Base-by-base conservation (phyloP, 2,888 invertebrate genomes). In the Aelia acuminata region DNA sequence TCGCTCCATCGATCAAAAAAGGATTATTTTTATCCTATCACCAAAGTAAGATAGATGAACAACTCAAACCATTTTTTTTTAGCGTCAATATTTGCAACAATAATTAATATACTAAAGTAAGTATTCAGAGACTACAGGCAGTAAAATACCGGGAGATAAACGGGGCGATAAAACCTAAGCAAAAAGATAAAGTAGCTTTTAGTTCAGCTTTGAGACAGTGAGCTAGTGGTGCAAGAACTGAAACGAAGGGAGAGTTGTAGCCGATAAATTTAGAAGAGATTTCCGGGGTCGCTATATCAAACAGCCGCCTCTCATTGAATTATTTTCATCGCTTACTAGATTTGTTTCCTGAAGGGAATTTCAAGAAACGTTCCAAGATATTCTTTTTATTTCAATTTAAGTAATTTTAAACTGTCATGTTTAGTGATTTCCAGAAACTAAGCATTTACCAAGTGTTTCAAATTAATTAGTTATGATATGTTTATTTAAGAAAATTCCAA, bases 261-360 rank as follows among this genome's bases (percentile, higher is more conserved):
- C 63, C 63, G 63, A 70, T 70, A 70, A 70, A 70, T 70, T 35
- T 5, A 20, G 31, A 20, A 70, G 63, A 70, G 63, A 70, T 70
- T 70, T 70, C 63, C 63, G 63, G 63, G 63, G 31, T 35, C 63
- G 7, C 63, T 70, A 70, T 5, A 70, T 70, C 63, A 70, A 70
- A 70, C 63, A 35, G 31, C 20, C 63, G 63, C 63, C 63, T 70
- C 35, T 70, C 63, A 70, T 70, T 70, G 63, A 70, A 70, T 70
- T 70, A 70, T 70, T 70, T 35, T 70, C 63, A 70, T 70, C 63
- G 31, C 31, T 70, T 70, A 70, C 63, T 70, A 35, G 63, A 70
- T 70, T 70, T 70, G 18, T 35, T 35, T 70, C 31, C 63, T 70
- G 63, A 18, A 70, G 20, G 35, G 10, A 20, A 70, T 35, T 70